Percentiles rank a stretch among this genome's conserved stretches.
phyloP scores from a whole-genome alignment of 2,888 invertebrate species.

The Cataglyphis livida region DNA sequence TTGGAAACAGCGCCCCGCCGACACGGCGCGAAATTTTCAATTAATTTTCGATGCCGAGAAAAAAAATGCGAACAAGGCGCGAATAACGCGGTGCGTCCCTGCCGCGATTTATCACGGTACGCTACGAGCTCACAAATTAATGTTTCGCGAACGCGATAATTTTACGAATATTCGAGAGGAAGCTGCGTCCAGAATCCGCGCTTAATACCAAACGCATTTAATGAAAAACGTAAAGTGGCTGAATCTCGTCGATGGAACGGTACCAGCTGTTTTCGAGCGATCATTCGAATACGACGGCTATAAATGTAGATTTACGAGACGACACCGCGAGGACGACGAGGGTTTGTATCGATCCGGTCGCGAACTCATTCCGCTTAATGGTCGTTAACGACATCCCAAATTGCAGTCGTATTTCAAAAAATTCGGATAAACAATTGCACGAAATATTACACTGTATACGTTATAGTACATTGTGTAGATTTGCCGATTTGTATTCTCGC shows the following conservation, averaged over 20 bases:
- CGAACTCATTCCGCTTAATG: conserved; percentile 68
- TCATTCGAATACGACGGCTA: conserved; percentile 62
- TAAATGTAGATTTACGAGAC: conserved; percentile 68
- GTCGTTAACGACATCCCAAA: conserved; percentile 70
- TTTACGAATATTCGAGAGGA: conserved; percentile 73
- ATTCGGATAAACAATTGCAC: conserved; percentile 66
- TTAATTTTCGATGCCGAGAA: conserved; percentile 76
- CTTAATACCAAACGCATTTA: background rate
- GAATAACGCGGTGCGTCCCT: conserved; percentile 75
- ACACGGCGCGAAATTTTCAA: conserved; percentile 78
- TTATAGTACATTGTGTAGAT: conserved; percentile 4
- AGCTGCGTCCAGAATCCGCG: conserved; percentile 14
- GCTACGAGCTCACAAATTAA: conserved; percentile 67
- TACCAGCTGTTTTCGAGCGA: conserved; percentile 20
- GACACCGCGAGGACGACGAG: conserved; percentile 54
- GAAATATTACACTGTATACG: conserved; percentile 47
- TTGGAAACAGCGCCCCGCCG: conserved; percentile 62
- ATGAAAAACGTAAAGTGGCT: conserved; percentile 42
- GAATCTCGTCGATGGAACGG: background rate
- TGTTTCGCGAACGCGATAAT: conserved; percentile 74
- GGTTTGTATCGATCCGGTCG: conserved; percentile 60
- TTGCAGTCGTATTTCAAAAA: conserved; percentile 69
- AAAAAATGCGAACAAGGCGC: conserved; percentile 79
- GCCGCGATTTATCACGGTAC: conserved; percentile 77
- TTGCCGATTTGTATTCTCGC: background rate